Evolutionary conservation across 2,888 invertebrate genomes (phyloP).

Genomic region (Rhingia rostrata): DNA sequence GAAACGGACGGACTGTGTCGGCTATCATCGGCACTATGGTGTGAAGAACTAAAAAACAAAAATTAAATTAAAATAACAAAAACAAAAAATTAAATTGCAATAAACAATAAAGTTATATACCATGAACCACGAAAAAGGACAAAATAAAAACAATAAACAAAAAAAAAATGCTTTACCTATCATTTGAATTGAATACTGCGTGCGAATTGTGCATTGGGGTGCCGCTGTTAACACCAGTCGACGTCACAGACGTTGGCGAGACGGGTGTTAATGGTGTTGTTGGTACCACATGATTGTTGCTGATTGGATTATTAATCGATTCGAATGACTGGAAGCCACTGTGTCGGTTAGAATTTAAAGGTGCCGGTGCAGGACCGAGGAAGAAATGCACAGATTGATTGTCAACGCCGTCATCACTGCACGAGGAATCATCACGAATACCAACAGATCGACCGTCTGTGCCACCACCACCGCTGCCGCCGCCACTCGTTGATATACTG

Average conservation of each 20-base stretch:
- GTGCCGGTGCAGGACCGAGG: conserved; percentile 76
- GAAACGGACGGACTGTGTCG: conserved; percentile 80
- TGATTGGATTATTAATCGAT: conserved; percentile 42
- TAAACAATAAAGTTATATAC: conserved; percentile 21
- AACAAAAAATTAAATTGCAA: conserved; percentile 43
- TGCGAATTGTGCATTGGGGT: conserved; percentile 73
- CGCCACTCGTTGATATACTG: conserved; percentile 73
- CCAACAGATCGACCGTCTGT: conserved; percentile 77
- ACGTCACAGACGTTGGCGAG: conserved; percentile 49
- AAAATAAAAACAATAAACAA: conserved; percentile 23
- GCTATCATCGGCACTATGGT: conserved; percentile 77
- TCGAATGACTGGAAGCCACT: conserved; percentile 64
- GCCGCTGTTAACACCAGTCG: conserved; percentile 55
- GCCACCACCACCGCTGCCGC: conserved; percentile 74
- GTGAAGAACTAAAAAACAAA: conserved; percentile 64
- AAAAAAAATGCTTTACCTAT: conserved; percentile 76
- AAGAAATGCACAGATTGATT: conserved; percentile 79
- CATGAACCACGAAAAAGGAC: conserved; percentile 13
- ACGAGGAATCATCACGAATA: conserved; percentile 80
- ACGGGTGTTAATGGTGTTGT: conserved; percentile 61
- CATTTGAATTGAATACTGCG: conserved; percentile 76
- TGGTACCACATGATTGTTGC: conserved; percentile 70
- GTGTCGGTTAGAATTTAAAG: conserved; percentile 49
- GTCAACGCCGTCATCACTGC: conserved; percentile 80
- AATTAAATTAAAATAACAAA: conserved; percentile 45